Percentiles rank a stretch among this genome's conserved stretches.
Conservation (phyloP, 2,797 vertebrate genomes). For the Delichon dasypus region DNA sequence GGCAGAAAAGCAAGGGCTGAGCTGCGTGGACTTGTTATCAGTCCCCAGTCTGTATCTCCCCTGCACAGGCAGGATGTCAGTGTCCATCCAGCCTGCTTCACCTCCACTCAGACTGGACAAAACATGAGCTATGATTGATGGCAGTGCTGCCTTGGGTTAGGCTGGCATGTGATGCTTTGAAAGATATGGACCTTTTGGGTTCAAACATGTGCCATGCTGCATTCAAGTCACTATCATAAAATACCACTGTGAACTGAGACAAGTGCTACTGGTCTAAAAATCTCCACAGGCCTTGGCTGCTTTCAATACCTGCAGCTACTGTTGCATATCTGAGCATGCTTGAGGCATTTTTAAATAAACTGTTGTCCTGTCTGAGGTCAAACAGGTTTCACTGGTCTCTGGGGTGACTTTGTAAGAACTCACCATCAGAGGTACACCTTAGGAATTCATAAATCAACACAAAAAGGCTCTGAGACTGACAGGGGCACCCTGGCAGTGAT, state of each 20-base stretch:
- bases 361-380: neutral
- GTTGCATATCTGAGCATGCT: neutral
- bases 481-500: neutral
- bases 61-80: neutral
- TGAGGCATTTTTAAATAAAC: constrained; percentile 14
- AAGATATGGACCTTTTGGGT: neutral
- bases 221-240: neutral
- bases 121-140: neutral
- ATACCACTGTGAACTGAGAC: neutral
- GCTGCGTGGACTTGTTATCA: fast-evolving
- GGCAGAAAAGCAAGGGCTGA: neutral
- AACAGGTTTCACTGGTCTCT: neutral
- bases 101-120: neutral
- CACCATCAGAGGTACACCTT: neutral
- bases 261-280: neutral
- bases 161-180: neutral
- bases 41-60: neutral
- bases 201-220: fast-evolving
- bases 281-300: neutral
- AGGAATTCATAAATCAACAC: neutral
- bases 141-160: neutral
- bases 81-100: neutral
- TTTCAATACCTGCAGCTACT: neutral
- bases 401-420: neutral
- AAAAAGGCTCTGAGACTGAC: neutral